Evolutionary conservation across 2,888 invertebrate species (phyloP).

Genomic region (Smittia aterrima): DNA sequence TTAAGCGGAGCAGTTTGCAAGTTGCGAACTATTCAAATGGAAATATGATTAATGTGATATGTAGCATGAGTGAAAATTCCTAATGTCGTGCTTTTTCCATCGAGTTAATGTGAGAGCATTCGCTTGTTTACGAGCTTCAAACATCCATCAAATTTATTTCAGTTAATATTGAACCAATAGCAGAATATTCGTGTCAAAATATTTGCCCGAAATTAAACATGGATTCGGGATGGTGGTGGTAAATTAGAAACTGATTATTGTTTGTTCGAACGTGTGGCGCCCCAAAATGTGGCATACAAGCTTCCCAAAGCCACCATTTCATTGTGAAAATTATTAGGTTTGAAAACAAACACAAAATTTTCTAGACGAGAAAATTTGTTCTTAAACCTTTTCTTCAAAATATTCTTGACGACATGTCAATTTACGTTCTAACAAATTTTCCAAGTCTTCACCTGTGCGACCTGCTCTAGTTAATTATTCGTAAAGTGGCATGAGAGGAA

Average conservation of each 20-base stretch:
- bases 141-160: conserved; percentile 21
- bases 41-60: conserved; percentile 9
- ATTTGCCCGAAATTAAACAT: background rate
- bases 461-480: conserved; percentile 25
- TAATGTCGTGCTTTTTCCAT: background rate
- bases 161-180: background rate
- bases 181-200: background rate
- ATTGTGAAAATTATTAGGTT: conserved; percentile 4
- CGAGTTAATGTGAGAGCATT: background rate
- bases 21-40: background rate
- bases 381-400: background rate
- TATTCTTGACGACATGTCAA: background rate
- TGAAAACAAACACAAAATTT: conserved; percentile 12
- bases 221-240: background rate
- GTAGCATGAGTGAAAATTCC: too few relatives aligned
- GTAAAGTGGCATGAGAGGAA: background rate
- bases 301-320: background rate
- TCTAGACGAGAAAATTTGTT: background rate
- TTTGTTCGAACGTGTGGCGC: background rate
- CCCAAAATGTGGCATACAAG: background rate
- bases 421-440: background rate
- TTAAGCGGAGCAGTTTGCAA: background rate
- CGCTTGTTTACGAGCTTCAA: background rate
- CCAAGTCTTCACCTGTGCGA: conserved; percentile 25
- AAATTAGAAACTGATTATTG: conserved; percentile 3